phyloP scores from a whole-genome alignment of 2,797 vertebrate genomes.

The Eurystomus glaucurus region DNA sequence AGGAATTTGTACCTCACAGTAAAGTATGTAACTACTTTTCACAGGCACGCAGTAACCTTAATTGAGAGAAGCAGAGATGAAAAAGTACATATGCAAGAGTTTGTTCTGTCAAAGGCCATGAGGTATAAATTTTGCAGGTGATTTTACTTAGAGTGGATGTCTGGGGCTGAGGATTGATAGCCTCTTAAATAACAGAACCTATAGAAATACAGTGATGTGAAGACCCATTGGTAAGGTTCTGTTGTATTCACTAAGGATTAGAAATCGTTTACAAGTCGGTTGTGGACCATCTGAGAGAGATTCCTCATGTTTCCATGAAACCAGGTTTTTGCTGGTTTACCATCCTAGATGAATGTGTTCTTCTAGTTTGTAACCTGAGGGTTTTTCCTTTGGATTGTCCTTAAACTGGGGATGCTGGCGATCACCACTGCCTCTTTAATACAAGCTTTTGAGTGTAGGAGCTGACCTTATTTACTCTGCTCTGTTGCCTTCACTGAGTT shows the following conservation, averaged over 20 bases:
- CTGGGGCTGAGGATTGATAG: neutral
- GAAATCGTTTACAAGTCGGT: neutral
- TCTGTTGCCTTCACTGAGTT: neutral
- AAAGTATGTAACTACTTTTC: slow-evolving; percentile 86
- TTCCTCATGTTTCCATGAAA: neutral
- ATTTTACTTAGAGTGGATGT: neutral
- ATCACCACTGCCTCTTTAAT: neutral
- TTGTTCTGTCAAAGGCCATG: neutral
- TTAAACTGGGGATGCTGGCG: neutral
- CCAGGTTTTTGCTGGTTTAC: neutral
- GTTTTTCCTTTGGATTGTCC: neutral
- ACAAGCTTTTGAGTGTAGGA: neutral
- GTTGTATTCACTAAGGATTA: neutral
- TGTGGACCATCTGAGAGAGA: neutral
- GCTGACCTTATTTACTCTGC: neutral
- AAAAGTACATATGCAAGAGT: neutral
- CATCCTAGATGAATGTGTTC: accelerated
- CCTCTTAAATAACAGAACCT: neutral
- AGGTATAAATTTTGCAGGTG: neutral
- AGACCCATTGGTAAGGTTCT: neutral
- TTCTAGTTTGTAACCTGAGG: neutral
- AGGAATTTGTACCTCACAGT: slow-evolving; percentile 98
- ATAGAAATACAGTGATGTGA: neutral
- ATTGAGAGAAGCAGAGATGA: neutral
- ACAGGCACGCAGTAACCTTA: neutral